Conservation (phyloP, 2,113 vertebrate genomes). For the Elgaria multicarinata region DNA sequence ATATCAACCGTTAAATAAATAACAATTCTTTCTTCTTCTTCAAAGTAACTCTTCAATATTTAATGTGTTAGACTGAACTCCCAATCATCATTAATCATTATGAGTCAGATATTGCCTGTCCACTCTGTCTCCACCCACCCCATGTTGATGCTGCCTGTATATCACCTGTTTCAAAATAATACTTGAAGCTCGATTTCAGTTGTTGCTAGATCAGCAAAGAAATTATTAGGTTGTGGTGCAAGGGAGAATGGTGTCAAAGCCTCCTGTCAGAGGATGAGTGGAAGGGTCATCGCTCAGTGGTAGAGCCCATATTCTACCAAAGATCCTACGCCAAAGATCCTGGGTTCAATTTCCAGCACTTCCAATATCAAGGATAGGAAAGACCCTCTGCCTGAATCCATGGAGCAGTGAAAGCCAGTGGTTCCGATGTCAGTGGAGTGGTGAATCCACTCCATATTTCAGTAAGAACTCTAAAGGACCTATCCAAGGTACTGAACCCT, state of each 20-base stretch:
- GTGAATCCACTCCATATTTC: too few relatives aligned
- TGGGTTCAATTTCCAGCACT: neutral
- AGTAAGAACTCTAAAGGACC: too few relatives aligned
- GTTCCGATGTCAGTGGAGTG: too few relatives aligned
- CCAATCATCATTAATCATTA: neutral
- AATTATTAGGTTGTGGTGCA: neutral
- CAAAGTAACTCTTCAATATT: neutral
- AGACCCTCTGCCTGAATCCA: neutral
- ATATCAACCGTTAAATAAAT: constrained; percentile 19
- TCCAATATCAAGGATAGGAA: neutral
- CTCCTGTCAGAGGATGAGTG: neutral
- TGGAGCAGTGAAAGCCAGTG: too few relatives aligned
- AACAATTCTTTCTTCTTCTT: neutral
- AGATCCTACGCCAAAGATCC: neutral
- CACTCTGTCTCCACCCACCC: too few relatives aligned
- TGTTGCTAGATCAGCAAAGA: neutral
- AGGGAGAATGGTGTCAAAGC: neutral
- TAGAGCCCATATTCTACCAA: neutral
- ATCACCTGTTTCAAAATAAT: neutral
- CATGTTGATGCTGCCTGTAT: neutral
- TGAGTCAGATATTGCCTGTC: neutral
- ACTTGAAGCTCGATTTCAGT: neutral
- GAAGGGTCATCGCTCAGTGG: neutral
- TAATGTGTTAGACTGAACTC: constrained; percentile 10
- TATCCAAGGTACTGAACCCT: too few relatives aligned